Conservation (phyloP, 2,113 vertebrate genomes). For the Dicentrarchus labrax region DNA sequence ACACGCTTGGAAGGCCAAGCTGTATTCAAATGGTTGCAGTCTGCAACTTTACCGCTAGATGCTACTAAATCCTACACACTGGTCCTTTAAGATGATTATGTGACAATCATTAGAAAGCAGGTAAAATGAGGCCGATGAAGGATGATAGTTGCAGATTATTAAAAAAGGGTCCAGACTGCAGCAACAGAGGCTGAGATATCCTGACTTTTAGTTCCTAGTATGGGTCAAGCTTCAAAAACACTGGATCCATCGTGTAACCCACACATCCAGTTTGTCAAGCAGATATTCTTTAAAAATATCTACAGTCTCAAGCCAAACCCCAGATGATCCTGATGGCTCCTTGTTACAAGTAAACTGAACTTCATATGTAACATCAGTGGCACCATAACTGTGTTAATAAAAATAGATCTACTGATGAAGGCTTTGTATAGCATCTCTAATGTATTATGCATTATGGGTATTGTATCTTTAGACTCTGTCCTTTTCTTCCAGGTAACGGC, state of each 20-base stretch:
- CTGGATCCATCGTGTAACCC: background rate
- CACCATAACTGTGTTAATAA: background rate
- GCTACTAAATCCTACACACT: background rate
- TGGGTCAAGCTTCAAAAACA: background rate
- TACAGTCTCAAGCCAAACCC: background rate
- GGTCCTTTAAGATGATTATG: background rate
- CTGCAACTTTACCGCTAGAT: too few relatives aligned
- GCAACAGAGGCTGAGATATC: background rate
- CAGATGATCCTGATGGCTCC: background rate
- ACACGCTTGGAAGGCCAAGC: too few relatives aligned
- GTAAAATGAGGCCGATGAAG: background rate
- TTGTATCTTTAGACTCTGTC: background rate
- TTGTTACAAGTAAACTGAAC: background rate
- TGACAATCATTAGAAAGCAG: background rate
- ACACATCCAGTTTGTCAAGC: background rate
- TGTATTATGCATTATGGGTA: constrained; percentile 29
- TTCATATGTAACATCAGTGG: background rate
- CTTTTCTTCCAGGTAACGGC: constrained; percentile 88
- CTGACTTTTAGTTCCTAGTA: background rate
- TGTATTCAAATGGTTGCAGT: too few relatives aligned
- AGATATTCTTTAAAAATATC: background rate
- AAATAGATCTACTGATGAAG: background rate
- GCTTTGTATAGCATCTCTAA: background rate
- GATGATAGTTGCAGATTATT: background rate
- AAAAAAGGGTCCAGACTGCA: background rate